Conservation (phyloP, 2,888 invertebrate genomes). For the Empis stercorea region DNA sequence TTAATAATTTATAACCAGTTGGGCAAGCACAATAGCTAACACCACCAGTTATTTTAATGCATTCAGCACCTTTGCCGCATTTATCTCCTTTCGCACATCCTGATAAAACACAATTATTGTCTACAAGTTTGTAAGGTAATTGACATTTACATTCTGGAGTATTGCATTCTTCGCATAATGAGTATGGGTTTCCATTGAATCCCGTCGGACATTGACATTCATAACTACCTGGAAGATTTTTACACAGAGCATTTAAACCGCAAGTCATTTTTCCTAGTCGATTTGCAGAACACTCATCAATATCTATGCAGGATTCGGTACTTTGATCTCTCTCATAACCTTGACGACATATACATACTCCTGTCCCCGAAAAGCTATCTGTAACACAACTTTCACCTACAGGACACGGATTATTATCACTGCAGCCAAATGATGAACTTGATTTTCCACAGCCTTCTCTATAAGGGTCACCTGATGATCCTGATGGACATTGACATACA, state of each 20-base stretch:
- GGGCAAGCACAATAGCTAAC: constrained; percentile 91
- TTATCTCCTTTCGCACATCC: constrained; percentile 69
- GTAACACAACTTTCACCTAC: constrained; percentile 73
- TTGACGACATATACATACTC: constrained; percentile 80
- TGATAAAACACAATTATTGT: constrained; percentile 71
- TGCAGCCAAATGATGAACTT: constrained; percentile 54
- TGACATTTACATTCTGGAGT: constrained; percentile 76
- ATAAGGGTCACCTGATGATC: constrained; percentile 68
- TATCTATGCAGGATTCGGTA: constrained; percentile 66
- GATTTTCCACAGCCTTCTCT: constrained; percentile 59
- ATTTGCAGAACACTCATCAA: constrained; percentile 70
- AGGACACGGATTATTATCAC: constrained; percentile 63
- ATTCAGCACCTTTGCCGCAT: constrained; percentile 78
- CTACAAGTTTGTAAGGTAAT: constrained; percentile 71
- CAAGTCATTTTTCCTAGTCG: constrained; percentile 61
- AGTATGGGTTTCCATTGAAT: constrained; percentile 81
- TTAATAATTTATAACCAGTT: constrained; percentile 62
- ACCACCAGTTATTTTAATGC: constrained; percentile 77
- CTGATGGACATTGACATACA: constrained; percentile 77
- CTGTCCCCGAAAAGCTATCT: constrained; percentile 57
- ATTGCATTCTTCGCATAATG: constrained; percentile 72
- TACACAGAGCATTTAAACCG: constrained; percentile 79
- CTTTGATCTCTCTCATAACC: constrained; percentile 68
- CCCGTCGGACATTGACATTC: constrained; percentile 83
- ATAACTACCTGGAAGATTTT: constrained; percentile 85